A percentile compares a stretch with the other conserved stretches of the same genome.
These are phyloP conservation scores for Nothobranchius furzeri DNA, from an alignment of 2,113 vertebrate species.

Conservation along the genomic window DNA sequence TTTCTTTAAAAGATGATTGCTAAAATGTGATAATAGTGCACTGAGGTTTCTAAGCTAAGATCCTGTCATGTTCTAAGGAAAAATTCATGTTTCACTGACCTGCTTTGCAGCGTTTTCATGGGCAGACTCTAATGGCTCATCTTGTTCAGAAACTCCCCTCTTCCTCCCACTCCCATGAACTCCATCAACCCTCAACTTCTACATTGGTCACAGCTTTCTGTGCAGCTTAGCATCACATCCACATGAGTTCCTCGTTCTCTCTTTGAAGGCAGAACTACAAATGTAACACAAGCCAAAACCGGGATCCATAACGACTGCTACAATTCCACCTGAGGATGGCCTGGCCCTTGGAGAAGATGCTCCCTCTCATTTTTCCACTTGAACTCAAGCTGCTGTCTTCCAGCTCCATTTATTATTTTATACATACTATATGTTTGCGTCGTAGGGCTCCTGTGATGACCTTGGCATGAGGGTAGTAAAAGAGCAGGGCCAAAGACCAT, in stretches of 20 bases:
- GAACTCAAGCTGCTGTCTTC: background rate
- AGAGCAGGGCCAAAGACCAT: slow-evolving; percentile 76
- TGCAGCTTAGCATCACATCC: slow-evolving; percentile 26
- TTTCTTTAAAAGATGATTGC: too few relatives aligned
- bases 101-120: background rate
- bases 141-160: background rate
- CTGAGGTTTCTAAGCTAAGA: too few relatives aligned
- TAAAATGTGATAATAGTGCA: too few relatives aligned
- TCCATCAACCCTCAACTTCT: slow-evolving; percentile 44
- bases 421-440: slow-evolving; percentile 45
- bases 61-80: background rate
- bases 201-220: slow-evolving; percentile 43
- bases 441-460: slow-evolving; percentile 71
- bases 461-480: slow-evolving; percentile 78
- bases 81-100: background rate
- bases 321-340: slow-evolving; percentile 40
- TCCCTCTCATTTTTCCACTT: background rate
- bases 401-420: background rate
- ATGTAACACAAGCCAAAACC: slow-evolving; percentile 42
- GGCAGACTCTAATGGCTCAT: background rate
- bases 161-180: background rate
- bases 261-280: slow-evolving; percentile 53
- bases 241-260: slow-evolving; percentile 34
- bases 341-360: background rate
- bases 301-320: slow-evolving; percentile 35